Conservation (phyloP, 2,888 invertebrate species). For the Diarsia rubi region DNA sequence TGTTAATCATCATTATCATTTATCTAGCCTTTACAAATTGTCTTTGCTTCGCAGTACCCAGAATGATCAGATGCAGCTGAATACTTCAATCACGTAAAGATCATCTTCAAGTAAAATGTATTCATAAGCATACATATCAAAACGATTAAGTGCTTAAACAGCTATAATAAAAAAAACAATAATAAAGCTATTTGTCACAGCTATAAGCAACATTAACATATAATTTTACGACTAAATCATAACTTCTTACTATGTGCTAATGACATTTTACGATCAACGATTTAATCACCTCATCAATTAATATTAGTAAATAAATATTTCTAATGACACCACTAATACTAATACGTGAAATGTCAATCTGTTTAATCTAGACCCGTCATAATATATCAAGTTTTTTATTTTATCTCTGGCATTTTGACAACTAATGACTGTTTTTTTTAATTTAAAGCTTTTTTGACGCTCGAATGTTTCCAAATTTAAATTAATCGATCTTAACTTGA, state of each 20-base stretch:
- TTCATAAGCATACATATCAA: constrained; percentile 11
- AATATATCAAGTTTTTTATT: not conserved
- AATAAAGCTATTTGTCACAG: constrained; percentile 13
- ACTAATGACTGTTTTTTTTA: no score
- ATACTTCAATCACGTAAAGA: not conserved
- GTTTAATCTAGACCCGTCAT: constrained; percentile 23
- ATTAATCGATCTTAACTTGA: not conserved
- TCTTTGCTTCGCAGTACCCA: not conserved
- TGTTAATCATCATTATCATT: not conserved
- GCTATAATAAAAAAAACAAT: not conserved
- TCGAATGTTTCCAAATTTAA: not conserved
- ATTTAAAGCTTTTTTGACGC: not conserved
- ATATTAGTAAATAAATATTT: not conserved
- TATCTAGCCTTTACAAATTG: not conserved
- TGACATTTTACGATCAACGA: constrained; percentile 11
- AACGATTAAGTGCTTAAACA: not conserved
- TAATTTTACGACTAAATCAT: constrained; percentile 16
- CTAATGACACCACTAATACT: not conserved
- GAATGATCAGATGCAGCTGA: not conserved
- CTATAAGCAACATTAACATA: constrained; percentile 2
- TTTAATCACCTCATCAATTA: constrained; percentile 2
- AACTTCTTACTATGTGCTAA: not conserved
- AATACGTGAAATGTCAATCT: not conserved
- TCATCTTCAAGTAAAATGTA: not conserved
- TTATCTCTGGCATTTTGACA: not conserved